Evolutionary conservation across 2,113 vertebrate species (phyloP), one percentile per base, ranked within the genome.

Genomic region (Rutilus rutilus): DNA sequence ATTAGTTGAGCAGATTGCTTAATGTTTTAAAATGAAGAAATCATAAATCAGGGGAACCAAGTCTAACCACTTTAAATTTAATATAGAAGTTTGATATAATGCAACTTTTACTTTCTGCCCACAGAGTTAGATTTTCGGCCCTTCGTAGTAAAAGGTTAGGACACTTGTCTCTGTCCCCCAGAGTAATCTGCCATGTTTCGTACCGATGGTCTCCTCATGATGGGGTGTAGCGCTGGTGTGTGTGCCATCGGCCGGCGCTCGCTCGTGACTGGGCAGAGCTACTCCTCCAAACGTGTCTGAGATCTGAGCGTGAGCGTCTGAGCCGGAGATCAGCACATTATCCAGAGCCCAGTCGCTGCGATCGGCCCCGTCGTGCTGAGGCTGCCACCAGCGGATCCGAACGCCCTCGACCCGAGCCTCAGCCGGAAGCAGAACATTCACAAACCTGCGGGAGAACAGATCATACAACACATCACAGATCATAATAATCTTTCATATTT

Each of bases 381-480:
- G 98, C 91, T 99, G 98, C 98, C 98, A 99, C 98, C 98, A 99
- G 80, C 98, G 97, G 89, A 99, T 97, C 2, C 97, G 97, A 0
- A 97, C 96, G 27, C 96, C 97, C 0, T 97, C 92, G 73, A 93
- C 93, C 87, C 96, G 97, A 57, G 97, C 97, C 82, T 96, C 95
- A 0, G 95, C 93, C 85, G 98, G 98, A 88, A 99, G 96, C 84
- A 99, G 94, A 81, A 99, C 97, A 90, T 99, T 99, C 85, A 99
- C 97, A 86, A 99, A 99, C 59, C 98, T 99, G 87, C 30, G 75
- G 36, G 45, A 21, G 23, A 67, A 10, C 42, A 42, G 8, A 39
- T 6, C 36, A 36, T 6, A 33, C 33, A 33, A 33, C 33, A 33
- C 33, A 33, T 33, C 33, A 33, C 4, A 33, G 30, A 30, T 30